These are phyloP conservation scores for Phymatocera aterrima DNA, from an alignment of 2,888 invertebrate genomes.

Conservation along the genomic window DNA sequence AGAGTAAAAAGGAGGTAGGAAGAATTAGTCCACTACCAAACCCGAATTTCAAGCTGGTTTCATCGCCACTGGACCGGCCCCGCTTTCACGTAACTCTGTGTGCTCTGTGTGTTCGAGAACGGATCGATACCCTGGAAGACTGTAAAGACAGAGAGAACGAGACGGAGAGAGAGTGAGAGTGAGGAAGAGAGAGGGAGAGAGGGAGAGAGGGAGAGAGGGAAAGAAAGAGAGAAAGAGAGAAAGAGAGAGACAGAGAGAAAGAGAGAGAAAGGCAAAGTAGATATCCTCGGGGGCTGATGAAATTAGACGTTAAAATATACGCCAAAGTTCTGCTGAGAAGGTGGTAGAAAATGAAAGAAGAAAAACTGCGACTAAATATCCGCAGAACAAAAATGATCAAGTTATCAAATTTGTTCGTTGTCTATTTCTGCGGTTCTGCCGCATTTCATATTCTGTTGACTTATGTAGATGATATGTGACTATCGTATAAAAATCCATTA, in stretches of 20 bases:
- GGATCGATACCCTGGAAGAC: conserved; percentile 27
- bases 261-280: neutral
- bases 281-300: conserved; percentile 7
- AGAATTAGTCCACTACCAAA: neutral
- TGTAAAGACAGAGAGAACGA: conserved; percentile 8
- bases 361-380: neutral
- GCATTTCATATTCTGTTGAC: too few relatives aligned
- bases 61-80: conserved; percentile 3
- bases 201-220: neutral
- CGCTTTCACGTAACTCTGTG: neutral
- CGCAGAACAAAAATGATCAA: neutral
- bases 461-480: too few relatives aligned
- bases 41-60: neutral
- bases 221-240: neutral
- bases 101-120: neutral
- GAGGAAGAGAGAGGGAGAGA: neutral
- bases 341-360: neutral
- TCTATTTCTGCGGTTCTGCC: too few relatives aligned
- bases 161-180: neutral
- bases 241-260: neutral
- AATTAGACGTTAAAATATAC: conserved; percentile 19
- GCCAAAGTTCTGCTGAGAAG: neutral
- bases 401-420: too few relatives aligned
- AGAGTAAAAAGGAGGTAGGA: neutral
- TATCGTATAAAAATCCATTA: too few relatives aligned